A percentile compares a stretch with the other conserved stretches of the same genome.
These are phyloP conservation scores for Drosophila nannoptera DNA, from an alignment of 1,140 invertebrate species.

Conservation along the genomic window DNA sequence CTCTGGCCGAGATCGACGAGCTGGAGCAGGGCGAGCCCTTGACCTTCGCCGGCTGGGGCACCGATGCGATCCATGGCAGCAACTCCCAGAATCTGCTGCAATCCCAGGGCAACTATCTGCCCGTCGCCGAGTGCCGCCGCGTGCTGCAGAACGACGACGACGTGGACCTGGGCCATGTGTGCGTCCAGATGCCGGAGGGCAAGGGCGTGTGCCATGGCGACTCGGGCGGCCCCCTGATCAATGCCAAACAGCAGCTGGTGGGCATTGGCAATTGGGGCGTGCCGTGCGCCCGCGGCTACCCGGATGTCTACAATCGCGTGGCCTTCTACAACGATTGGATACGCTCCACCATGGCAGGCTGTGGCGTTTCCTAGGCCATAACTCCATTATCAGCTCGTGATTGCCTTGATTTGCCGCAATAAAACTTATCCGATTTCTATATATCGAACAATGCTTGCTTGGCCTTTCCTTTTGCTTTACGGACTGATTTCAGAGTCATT, in stretches of 20 bases:
- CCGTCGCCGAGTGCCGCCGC: constrained; percentile 34
- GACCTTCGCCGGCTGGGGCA: constrained; percentile 81
- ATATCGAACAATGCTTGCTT: constrained; percentile 19
- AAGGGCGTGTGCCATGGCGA: constrained; percentile 78
- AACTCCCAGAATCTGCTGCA: constrained; percentile 49
- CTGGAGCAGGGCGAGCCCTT: constrained; percentile 59
- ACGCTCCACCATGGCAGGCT: constrained; percentile 64
- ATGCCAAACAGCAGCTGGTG: constrained; percentile 51
- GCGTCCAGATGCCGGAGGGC: constrained; percentile 81
- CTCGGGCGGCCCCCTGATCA: constrained; percentile 63
- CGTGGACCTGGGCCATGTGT: constrained; percentile 80
- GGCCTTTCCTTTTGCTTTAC: constrained; percentile 34
- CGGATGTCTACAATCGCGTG: constrained; percentile 80
- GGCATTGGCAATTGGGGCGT: constrained; percentile 80
- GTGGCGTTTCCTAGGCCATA: constrained; percentile 36
- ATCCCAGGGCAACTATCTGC: constrained; percentile 46
- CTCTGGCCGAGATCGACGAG: constrained; percentile 57
- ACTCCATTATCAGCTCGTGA: constrained; percentile 26
- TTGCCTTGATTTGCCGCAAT: constrained; percentile 36
- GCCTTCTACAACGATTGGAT: constrained; percentile 78
- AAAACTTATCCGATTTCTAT: constrained; percentile 59
- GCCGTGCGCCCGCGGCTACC: constrained; percentile 80
- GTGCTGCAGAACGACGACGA: constrained; percentile 42
- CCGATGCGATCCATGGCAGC: constrained; percentile 32
- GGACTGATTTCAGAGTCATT: constrained; percentile 39